A percentile compares a stretch with the other conserved stretches of the same genome.
Conservation (phyloP, 2,888 invertebrate species). For the Altica lythri region DNA sequence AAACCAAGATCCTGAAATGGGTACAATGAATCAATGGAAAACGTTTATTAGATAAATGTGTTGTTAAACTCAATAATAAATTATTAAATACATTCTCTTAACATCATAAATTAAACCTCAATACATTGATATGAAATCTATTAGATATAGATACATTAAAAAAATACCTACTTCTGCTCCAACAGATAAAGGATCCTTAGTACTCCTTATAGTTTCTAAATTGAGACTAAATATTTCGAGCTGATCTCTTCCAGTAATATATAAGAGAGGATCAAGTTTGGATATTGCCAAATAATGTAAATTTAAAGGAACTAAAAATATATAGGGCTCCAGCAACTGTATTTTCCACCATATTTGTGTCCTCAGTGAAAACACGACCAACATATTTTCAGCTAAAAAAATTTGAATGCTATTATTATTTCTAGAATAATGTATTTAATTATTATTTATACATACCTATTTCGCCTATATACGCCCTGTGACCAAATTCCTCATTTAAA, state of each 20-base stretch:
- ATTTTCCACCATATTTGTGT: constrained; percentile 52
- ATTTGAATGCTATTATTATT: background rate
- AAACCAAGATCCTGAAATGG: no score
- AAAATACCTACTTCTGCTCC: constrained; percentile 20
- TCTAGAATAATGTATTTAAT: background rate
- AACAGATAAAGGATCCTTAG: constrained; percentile 30
- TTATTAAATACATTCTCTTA: no score
- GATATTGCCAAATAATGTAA: constrained; percentile 52
- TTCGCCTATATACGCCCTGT: constrained; percentile 54
- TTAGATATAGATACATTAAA: background rate
- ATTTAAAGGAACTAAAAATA: constrained; percentile 38
- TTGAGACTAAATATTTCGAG: constrained; percentile 50
- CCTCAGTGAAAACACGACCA: constrained; percentile 47
- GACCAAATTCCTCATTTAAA: constrained; percentile 37
- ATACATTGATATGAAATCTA: background rate
- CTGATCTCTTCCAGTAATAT: constrained; percentile 48
- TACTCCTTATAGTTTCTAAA: constrained; percentile 40
- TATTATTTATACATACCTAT: constrained; percentile 36
- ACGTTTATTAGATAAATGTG: no score
- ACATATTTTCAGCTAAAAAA: constrained; percentile 37
- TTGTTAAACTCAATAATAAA: no score
- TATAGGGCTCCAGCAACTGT: constrained; percentile 38
- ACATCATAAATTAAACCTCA: no score
- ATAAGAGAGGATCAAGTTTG: constrained; percentile 48
- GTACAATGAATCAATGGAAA: no score